phyloP scores from a whole-genome alignment of 2,888 invertebrate species.

The Leptothorax acervorum region DNA sequence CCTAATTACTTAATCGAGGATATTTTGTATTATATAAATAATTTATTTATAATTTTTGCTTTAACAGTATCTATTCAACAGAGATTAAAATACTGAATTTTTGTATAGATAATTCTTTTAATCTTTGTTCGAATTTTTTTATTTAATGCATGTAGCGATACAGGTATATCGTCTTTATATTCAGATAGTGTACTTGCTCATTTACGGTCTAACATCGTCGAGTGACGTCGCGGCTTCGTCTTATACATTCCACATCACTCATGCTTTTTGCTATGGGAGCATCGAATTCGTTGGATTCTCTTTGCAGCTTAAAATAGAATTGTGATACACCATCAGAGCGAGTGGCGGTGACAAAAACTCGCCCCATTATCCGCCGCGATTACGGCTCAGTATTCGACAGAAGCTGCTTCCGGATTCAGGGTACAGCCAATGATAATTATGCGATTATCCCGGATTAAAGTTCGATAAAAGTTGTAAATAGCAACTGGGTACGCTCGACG shows the following conservation, averaged over 20 bases:
- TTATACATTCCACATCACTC: slow-evolving; percentile 41
- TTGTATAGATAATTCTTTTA: neutral
- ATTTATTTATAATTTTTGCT: neutral
- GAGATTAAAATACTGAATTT: neutral
- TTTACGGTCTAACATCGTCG: slow-evolving; percentile 17
- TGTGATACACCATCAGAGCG: slow-evolving; percentile 24
- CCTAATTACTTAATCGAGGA: neutral
- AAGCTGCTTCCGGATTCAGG: slow-evolving; percentile 39
- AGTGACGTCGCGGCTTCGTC: slow-evolving; percentile 34
- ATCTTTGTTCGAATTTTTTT: slow-evolving; percentile 28
- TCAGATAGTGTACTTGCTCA: neutral
- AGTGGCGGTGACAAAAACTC: slow-evolving; percentile 50
- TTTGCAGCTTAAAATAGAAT: slow-evolving; percentile 47
- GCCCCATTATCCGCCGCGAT: slow-evolving; percentile 44
- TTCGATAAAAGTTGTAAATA: slow-evolving; percentile 43
- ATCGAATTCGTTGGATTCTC: slow-evolving; percentile 45
- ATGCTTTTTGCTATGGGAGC: slow-evolving; percentile 38
- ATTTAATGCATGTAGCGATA: neutral
- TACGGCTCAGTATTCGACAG: slow-evolving; percentile 46
- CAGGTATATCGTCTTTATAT: slow-evolving; percentile 12
- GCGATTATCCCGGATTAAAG: slow-evolving; percentile 51
- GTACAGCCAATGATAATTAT: slow-evolving; percentile 33
- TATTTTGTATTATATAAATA: neutral
- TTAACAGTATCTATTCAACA: neutral
- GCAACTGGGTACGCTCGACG: slow-evolving; percentile 11